These are phyloP conservation scores for Leptopterna dolabrata DNA, from an alignment of 2,888 invertebrate species.

Conservation along the genomic window DNA sequence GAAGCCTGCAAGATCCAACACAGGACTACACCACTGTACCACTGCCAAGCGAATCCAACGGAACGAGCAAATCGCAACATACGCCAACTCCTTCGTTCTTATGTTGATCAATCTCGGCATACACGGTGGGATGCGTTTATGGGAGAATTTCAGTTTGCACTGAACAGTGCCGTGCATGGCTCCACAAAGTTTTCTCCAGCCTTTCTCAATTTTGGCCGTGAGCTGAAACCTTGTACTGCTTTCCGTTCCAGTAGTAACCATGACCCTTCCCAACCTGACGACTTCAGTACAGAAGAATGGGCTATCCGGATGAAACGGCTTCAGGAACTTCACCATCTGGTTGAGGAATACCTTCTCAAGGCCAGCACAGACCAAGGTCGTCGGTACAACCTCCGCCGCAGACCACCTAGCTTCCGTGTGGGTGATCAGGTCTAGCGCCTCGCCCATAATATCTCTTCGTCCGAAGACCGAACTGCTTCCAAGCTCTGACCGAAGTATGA, in stretches of 20 bases:
- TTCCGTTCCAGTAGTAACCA: too few species aligned
- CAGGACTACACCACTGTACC: conserved; percentile 61
- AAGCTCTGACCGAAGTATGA: conserved; percentile 17
- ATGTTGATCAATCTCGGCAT: too few species aligned
- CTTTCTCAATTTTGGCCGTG: too few species aligned
- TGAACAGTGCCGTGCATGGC: conserved; percentile 61
- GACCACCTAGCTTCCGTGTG: too few species aligned
- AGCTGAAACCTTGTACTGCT: background rate
- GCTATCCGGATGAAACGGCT: background rate
- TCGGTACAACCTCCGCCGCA: too few species aligned
- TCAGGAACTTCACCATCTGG: conserved; percentile 24
- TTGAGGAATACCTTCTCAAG: too few species aligned
- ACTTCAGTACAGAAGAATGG: background rate
- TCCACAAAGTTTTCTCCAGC: too few species aligned
- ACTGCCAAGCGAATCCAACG: conserved; percentile 28
- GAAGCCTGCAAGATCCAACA: conserved; percentile 62
- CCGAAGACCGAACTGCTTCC: background rate
- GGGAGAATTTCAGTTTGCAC: conserved; percentile 61
- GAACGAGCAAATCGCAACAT: conserved; percentile 65
- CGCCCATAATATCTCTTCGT: background rate
- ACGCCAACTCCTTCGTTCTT: conserved; percentile 64
- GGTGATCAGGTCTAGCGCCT: background rate
- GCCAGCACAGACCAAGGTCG: too few species aligned
- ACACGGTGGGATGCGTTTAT: too few species aligned
- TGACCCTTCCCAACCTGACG: too few species aligned